These are phyloP conservation scores for Pachliopta kotzebuea DNA, from an alignment of 2,888 invertebrate species.

Conservation along the genomic window DNA sequence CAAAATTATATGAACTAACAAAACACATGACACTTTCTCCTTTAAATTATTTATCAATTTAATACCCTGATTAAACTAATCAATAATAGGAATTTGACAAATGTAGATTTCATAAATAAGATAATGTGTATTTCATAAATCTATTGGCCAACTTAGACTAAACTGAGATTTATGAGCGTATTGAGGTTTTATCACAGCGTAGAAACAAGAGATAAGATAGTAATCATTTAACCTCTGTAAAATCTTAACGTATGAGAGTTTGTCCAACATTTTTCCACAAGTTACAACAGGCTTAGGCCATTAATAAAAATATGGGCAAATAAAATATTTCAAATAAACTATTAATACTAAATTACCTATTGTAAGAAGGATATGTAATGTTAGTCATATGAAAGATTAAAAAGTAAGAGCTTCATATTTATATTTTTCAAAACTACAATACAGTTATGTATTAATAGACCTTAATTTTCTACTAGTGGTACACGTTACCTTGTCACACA, in stretches of 20 bases:
- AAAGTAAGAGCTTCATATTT: no score
- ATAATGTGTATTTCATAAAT: constrained; percentile 18
- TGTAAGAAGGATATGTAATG: no score
- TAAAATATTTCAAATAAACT: no score
- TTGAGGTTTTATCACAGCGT: constrained; percentile 14
- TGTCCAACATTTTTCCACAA: neutral
- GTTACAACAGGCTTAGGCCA: no score
- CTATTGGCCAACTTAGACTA: constrained; percentile 6
- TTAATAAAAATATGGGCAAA: no score
- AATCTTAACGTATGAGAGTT: neutral
- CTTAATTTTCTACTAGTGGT: no score
- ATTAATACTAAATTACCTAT: no score
- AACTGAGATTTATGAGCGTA: constrained; percentile 15
- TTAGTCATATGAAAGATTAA: no score
- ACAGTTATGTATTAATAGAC: no score
- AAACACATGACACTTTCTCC: neutral
- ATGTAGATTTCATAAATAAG: constrained; percentile 6
- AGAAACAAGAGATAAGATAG: constrained; percentile 17
- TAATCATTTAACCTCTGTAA: constrained; percentile 2
- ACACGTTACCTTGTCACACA: no score
- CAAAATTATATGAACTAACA: neutral
- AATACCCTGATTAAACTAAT: constrained; percentile 12
- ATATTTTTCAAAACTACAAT: no score
- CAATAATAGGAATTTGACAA: neutral
- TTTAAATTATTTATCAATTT: neutral